These are phyloP conservation scores for Limnothrissa miodon DNA, from an alignment of 2,113 vertebrate species.

Conservation along the genomic window DNA sequence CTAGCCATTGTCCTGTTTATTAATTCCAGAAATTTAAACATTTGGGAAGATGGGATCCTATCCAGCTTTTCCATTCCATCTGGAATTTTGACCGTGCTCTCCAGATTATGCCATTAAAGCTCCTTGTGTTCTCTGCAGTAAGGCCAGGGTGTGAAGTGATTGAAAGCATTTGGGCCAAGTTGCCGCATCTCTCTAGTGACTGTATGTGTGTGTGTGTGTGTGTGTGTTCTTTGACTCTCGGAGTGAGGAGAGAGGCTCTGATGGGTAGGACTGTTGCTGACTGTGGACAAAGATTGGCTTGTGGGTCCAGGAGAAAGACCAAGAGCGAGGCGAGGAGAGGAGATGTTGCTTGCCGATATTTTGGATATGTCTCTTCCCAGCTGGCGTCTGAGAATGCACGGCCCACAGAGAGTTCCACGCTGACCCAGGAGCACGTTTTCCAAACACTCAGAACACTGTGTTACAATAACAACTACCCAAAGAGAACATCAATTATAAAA, in stretches of 20 bases:
- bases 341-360: neutral
- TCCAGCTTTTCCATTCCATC: conserved; percentile 33
- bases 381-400: conserved; percentile 32
- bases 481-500: neutral
- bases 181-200: conserved; percentile 11
- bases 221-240: neutral
- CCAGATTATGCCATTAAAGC: conserved; percentile 26
- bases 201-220: neutral
- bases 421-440: neutral
- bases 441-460: neutral
- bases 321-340: neutral
- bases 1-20: neutral
- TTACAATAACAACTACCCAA: conserved; percentile 5
- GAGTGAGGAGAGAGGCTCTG: neutral
- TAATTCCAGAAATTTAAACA: conserved; percentile 16
- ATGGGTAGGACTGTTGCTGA: conserved; percentile 1
- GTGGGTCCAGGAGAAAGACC: neutral
- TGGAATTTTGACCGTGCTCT: conserved; percentile 26
- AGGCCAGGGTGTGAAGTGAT: conserved; percentile 41
- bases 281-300: conserved; percentile 16
- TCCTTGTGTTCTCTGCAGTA: conserved; percentile 28
- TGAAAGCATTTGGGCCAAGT: conserved; percentile 40
- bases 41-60: conserved; percentile 21
- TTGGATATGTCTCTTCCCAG: conserved; percentile 37
- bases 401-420: neutral